Base-by-base conservation (phyloP, 2,888 invertebrate species). In the Nasonia oneida region DNA sequence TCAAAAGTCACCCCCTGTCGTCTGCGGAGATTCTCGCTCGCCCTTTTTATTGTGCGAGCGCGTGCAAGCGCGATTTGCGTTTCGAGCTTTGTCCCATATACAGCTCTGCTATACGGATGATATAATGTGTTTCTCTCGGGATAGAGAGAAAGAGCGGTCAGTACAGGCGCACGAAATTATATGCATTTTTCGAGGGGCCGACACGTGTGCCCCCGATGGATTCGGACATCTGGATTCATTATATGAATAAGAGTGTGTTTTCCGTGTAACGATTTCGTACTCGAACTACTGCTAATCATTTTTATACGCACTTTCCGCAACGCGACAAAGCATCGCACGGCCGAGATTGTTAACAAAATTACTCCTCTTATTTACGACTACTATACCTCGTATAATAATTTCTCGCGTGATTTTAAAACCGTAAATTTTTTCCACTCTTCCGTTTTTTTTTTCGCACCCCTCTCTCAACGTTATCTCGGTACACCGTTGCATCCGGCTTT, bases 361-460 rank as follows among this genome's bases (percentile, higher is more conserved):
- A 47, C 39, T 61, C 57, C 57, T 77, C 39, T 23, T 71, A 53
- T 74, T 64, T 61, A 61, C 73, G 39, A 71, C 39, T 73, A 67
- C 71, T 4, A 15, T 53, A 53, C 4, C 57, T 57, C n/a, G n/a
- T 91, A 29, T 29, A 93, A 93, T 93, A 93, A 93, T 93, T 93
- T 93, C 91, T 93, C 93, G 93, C 91, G 90, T 93, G 93, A 93
- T 93, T 93, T 93, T 92, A 93, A 93, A 93, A 93, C 93, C 93
- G 93, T 93, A 93, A 93, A 93, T 92, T 93, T 93, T 93, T 92
- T 93, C 29, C 2, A 29, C 10, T 3, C 33, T 50, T 39, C 33
- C 67, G 29, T 8, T 33, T 10, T 14, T 84, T 87, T 88, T 87
- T 88, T 83, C 76, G 12, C 18, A 23, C 64, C n/a, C 75, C 42